These are phyloP conservation scores for Ciona savignyi DNA, from an alignment of 23 tunicate genomes.

Conservation along the genomic window DNA sequence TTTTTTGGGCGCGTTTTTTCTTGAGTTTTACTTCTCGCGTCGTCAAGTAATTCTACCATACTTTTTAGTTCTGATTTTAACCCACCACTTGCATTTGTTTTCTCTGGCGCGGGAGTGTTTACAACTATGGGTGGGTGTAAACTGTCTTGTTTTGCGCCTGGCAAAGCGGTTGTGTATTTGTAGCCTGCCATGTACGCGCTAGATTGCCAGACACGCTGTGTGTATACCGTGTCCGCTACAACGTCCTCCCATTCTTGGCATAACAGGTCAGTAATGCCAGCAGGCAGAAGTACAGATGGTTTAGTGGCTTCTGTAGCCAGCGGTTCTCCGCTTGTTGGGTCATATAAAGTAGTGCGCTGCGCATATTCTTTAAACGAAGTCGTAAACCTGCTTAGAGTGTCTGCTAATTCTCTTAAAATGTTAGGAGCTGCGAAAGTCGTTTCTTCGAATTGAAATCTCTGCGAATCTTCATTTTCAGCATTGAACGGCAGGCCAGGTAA, in stretches of 20 bases:
- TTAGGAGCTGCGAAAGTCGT: constrained; percentile 93
- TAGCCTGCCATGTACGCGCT: constrained; percentile 39
- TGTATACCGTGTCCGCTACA: constrained; percentile 42
- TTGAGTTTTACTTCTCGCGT: constrained; percentile 19
- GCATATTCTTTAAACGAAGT: constrained; percentile 39
- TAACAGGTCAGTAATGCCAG: constrained; percentile 40
- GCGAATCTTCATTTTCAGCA: constrained; percentile 75
- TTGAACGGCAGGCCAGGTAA: constrained; percentile 34
- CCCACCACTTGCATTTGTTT: neutral
- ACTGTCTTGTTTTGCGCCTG: constrained; percentile 33
- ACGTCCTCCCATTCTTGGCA: constrained; percentile 73
- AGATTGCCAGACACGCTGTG: constrained; percentile 79
- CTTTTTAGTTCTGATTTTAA: constrained; percentile 28
- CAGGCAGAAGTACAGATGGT: constrained; percentile 51
- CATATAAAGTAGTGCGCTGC: constrained; percentile 38
- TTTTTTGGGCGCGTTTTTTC: constrained; percentile 2
- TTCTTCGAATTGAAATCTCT: constrained; percentile 85
- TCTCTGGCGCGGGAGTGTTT: constrained; percentile 2
- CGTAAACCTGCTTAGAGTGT: constrained; percentile 38
- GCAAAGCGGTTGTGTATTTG: constrained; percentile 28
- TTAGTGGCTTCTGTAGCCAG: constrained; percentile 14
- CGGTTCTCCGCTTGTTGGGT: constrained; percentile 43
- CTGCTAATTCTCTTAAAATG: constrained; percentile 75
- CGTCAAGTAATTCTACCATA: constrained; percentile 72
- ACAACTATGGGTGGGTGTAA: neutral